phyloP scores from a whole-genome alignment of 2,888 invertebrate genomes.

The Actias luna region DNA sequence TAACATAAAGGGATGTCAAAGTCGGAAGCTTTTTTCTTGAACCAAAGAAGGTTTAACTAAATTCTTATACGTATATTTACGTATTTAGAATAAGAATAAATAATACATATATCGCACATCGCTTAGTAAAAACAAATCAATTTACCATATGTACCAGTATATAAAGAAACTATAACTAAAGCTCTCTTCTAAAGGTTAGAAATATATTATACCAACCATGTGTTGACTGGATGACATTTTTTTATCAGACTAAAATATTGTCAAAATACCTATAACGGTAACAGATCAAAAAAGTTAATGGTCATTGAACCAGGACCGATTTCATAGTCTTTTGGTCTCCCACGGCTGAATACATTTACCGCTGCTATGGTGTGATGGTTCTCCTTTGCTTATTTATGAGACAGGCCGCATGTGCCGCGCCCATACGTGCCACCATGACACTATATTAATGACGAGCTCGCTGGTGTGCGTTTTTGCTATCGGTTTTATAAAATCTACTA shows the following conservation, averaged over 20 bases:
- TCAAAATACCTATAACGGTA: background rate
- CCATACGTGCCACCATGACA: slow-evolving; percentile 64
- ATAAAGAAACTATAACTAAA: no score
- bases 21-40: no score
- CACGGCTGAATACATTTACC: slow-evolving; percentile 50
- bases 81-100: no score
- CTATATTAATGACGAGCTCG: slow-evolving; percentile 61
- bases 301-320: slow-evolving; percentile 21
- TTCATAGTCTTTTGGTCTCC: slow-evolving; percentile 43
- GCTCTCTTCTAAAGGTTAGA: no score
- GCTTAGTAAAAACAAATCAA: no score
- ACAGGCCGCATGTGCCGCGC: slow-evolving; percentile 56
- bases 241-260: background rate
- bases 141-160: no score
- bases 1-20: no score
- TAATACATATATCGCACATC: no score
- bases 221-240: background rate
- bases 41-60: no score
- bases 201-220: no score
- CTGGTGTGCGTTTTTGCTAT: slow-evolving; percentile 56
- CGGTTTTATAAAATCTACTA: slow-evolving; percentile 21
- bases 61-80: no score
- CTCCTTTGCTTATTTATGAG: slow-evolving; percentile 65
- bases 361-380: slow-evolving; percentile 58
- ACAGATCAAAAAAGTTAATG: background rate